Conservation (phyloP, 2,113 vertebrate species). For the Gallinago jamesoni region DNA sequence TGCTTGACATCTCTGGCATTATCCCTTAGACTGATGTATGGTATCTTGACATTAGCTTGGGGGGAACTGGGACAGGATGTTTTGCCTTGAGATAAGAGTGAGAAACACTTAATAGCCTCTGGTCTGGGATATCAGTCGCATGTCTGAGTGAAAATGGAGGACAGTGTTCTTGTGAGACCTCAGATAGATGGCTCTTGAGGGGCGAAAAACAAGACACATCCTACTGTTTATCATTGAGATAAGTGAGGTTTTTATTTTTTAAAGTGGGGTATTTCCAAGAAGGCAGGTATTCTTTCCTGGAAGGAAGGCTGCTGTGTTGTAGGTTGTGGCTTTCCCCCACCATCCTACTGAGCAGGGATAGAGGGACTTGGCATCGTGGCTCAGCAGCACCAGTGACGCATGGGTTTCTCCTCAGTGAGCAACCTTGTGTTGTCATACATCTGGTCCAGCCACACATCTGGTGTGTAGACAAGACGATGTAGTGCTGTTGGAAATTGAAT, state of each 20-base stretch:
- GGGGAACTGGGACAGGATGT: background rate
- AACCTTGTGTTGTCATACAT: background rate
- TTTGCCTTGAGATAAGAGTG: background rate
- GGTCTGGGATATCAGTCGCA: background rate
- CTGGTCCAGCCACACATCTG: background rate
- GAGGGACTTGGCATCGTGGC: background rate
- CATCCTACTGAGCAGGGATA: too few relatives aligned
- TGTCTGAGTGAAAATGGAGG: background rate
- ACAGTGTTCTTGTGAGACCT: background rate
- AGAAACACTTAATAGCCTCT: background rate
- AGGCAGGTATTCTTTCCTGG: background rate
- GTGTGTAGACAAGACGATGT: background rate
- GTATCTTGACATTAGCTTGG: background rate
- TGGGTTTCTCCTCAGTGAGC: background rate
- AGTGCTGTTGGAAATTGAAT: background rate
- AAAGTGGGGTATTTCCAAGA: background rate
- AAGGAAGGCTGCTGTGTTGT: background rate
- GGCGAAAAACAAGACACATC: background rate
- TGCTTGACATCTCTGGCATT: rapidly evolving
- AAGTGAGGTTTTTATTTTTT: background rate
- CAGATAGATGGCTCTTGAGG: background rate
- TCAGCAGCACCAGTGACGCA: background rate
- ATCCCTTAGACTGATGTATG: background rate
- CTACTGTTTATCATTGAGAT: background rate
- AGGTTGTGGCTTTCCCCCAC: background rate